Conservation (phyloP, 2,888 invertebrate species). For the Pyrrhosoma nymphula region DNA sequence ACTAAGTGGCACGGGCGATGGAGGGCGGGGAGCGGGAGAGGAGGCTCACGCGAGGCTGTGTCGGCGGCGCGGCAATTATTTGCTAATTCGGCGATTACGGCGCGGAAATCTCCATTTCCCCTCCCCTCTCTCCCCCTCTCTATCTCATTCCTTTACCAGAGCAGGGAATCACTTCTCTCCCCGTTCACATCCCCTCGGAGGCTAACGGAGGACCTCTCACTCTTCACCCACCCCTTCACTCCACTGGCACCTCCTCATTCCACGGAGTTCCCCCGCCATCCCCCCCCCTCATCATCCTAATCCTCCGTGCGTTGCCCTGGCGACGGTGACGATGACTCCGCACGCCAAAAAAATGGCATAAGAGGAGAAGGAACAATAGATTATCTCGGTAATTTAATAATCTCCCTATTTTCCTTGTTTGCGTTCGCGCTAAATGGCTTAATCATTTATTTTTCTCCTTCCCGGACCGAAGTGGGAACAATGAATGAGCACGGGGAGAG, state of each 20-base stretch:
- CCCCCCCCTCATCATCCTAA: not conserved
- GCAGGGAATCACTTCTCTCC: not conserved
- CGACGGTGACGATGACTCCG: not conserved
- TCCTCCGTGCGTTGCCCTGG: not conserved
- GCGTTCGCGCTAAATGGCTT: not conserved
- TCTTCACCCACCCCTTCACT: too few species aligned
- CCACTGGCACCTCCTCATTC: not conserved
- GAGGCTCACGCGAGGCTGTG: not conserved
- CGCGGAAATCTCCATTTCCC: not conserved
- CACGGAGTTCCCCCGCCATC: not conserved
- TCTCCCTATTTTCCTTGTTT: not conserved
- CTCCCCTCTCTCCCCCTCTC: not conserved
- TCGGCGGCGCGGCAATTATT: slow-evolving; percentile 26
- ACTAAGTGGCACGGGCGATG: not conserved
- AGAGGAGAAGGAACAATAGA: not conserved
- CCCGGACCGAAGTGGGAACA: not conserved
- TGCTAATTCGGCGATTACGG: slow-evolving; percentile 38
- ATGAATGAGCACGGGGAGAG: not conserved
- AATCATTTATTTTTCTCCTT: not conserved
- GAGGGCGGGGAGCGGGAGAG: not conserved
- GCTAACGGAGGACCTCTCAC: too few species aligned
- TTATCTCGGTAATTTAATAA: slow-evolving; percentile 40
- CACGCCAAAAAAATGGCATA: not conserved
- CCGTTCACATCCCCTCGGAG: not conserved
- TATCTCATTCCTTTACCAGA: not conserved